These are phyloP conservation scores for Apteryx owenii DNA, from an alignment of 2,113 vertebrate species.

Conservation along the genomic window DNA sequence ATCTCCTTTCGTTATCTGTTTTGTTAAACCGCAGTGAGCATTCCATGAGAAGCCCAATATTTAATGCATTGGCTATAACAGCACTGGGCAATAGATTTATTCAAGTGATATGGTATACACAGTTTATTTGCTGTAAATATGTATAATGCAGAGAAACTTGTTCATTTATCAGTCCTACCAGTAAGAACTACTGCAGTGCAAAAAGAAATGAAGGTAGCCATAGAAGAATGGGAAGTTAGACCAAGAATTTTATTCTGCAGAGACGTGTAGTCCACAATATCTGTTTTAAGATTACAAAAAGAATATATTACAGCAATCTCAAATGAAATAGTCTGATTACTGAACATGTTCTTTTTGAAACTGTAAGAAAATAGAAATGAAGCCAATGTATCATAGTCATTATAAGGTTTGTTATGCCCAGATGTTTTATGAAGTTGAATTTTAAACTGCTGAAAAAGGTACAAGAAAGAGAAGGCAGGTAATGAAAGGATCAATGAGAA, in stretches of 20 bases:
- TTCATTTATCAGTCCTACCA: slow-evolving; percentile 28
- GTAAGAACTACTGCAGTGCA: not conserved
- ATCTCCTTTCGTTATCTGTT: slow-evolving; percentile 31
- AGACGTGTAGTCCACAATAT: not conserved
- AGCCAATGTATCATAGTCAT: not conserved
- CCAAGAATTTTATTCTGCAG: not conserved
- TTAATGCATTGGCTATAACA: not conserved
- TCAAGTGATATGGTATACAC: slow-evolving; percentile 4
- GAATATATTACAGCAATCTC: not conserved
- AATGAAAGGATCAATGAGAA: not conserved
- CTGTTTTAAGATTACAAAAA: not conserved
- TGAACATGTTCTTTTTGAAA: not conserved
- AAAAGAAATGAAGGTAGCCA: not conserved
- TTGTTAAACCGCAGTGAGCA: not conserved
- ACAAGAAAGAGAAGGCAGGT: not conserved
- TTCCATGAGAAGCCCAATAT: not conserved
- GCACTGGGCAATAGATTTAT: slow-evolving; percentile 3
- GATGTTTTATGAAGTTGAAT: not conserved
- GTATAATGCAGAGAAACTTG: slow-evolving; percentile 11
- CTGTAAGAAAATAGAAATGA: not conserved
- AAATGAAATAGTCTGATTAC: not conserved
- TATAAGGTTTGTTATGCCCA: not conserved
- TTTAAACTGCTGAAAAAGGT: not conserved
- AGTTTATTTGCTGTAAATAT: slow-evolving; percentile 54
- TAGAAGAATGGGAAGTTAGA: not conserved